Conservation (phyloP, 2,113 vertebrate species). For the Daphoenositta chrysoptera region DNA sequence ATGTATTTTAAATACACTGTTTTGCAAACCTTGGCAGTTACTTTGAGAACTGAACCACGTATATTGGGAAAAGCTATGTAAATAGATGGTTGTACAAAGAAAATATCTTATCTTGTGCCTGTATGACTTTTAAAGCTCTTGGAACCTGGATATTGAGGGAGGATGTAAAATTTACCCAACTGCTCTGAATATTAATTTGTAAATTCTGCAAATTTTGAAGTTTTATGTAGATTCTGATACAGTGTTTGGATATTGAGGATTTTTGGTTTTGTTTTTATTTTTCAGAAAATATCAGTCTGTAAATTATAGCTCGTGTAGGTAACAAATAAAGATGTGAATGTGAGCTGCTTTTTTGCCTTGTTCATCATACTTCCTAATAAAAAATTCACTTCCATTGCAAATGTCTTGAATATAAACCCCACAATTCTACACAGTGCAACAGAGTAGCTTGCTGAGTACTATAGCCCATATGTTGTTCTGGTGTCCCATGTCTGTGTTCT, state of each 20-base stretch:
- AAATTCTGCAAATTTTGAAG: conserved; percentile 74
- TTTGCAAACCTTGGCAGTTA: conserved; percentile 67
- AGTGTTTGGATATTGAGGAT: conserved; percentile 60
- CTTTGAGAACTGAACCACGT: conserved; percentile 59
- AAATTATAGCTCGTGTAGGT: conserved; percentile 74
- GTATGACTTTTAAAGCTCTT: conserved; percentile 73
- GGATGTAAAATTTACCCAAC: conserved; percentile 73
- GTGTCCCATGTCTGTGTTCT: not conserved
- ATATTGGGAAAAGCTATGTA: conserved; percentile 74
- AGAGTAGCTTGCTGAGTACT: not conserved
- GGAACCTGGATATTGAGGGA: conserved; percentile 68
- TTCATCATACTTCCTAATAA: not conserved
- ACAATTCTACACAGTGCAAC: not conserved
- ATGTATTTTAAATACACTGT: conserved; percentile 76
- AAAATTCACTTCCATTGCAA: not conserved
- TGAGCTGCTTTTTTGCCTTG: conserved; percentile 6
- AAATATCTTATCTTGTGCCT: conserved; percentile 67
- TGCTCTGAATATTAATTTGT: conserved; percentile 77
- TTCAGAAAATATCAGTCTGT: conserved; percentile 64
- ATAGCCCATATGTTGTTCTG: not conserved
- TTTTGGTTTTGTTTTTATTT: conserved; percentile 42
- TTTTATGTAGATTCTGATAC: conserved; percentile 72
- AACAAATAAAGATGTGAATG: conserved; percentile 74
- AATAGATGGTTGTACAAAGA: conserved; percentile 78
- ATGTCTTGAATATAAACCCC: not conserved